Percentiles rank a stretch among this genome's conserved stretches.
These are phyloP conservation scores for Erpetoichthys calabaricus DNA, from an alignment of 2,797 vertebrate genomes.

Conservation along the genomic window DNA sequence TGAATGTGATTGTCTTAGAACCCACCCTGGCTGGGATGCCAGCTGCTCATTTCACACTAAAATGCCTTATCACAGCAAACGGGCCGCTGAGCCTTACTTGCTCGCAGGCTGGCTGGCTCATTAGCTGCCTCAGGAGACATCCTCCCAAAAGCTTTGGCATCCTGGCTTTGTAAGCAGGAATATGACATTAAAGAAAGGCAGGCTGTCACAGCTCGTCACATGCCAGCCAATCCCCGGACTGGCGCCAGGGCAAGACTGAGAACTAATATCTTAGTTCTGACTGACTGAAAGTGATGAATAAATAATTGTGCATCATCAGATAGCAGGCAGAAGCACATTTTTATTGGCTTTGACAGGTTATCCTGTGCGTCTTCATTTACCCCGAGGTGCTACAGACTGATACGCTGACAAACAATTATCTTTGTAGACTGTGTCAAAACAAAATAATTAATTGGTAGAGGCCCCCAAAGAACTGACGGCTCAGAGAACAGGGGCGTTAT, in stretches of 20 bases:
- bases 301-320: constrained; percentile 11
- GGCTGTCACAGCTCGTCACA: not conserved
- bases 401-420: constrained; percentile 61
- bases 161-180: too few species aligned
- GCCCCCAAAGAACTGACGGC: constrained; percentile 37
- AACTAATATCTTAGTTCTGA: constrained; percentile 10
- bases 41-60: too few species aligned
- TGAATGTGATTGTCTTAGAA: too few species aligned
- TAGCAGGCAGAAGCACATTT: constrained; percentile 24
- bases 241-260: constrained; percentile 10
- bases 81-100: too few species aligned
- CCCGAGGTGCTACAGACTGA: constrained; percentile 36
- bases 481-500: constrained; percentile 23
- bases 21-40: too few species aligned
- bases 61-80: too few species aligned
- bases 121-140: too few species aligned
- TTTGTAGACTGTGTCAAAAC: constrained; percentile 48
- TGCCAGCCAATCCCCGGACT: constrained; percentile 9
- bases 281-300: constrained; percentile 10
- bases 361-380: constrained; percentile 29
- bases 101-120: too few species aligned
- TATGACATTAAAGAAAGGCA: too few species aligned
- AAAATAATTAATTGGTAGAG: constrained; percentile 59
- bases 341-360: constrained; percentile 34
- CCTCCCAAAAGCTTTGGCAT: too few species aligned